Evolutionary conservation across 1,140 invertebrate species (phyloP).

Genomic region (Zelostemma sp.): DNA sequence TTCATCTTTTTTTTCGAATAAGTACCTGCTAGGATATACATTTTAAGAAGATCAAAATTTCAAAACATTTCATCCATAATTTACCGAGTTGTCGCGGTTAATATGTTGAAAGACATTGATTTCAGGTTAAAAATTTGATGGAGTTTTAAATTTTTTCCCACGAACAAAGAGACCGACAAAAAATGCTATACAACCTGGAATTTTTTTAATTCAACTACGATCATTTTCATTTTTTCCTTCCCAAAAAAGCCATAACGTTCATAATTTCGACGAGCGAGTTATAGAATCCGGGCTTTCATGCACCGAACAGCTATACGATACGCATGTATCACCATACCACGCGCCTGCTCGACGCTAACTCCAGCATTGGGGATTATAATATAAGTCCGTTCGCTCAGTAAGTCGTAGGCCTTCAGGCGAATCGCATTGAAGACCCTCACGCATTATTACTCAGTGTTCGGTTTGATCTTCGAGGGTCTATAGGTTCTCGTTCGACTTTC

Average conservation of each 20-base stretch:
- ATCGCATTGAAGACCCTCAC: conserved; percentile 52
- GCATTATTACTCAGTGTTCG: conserved; percentile 45
- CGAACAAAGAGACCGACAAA: no score
- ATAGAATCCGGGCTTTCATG: no score
- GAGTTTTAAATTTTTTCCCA: no score
- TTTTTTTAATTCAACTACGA: no score
- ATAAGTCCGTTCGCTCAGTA: conserved; percentile 57
- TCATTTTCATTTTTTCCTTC: no score
- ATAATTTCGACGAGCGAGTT: no score
- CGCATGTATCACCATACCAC: conserved; percentile 51
- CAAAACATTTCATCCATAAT: no score
- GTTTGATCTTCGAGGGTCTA: conserved; percentile 32
- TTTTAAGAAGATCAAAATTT: not conserved
- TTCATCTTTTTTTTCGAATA: no score
- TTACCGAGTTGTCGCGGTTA: no score
- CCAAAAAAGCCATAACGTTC: no score
- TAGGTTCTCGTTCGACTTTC: conserved; percentile 37
- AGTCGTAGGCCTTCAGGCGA: conserved; percentile 62
- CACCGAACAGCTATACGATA: conserved; percentile 22
- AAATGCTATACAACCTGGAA: not conserved
- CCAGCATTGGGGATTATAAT: conserved; percentile 44
- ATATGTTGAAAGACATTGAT: no score
- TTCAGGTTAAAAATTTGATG: not conserved
- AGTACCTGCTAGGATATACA: no score
- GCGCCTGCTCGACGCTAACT: conserved; percentile 59